phyloP scores from a whole-genome alignment of 2,888 invertebrate genomes.

The Dasysyrphus albostriatus region DNA sequence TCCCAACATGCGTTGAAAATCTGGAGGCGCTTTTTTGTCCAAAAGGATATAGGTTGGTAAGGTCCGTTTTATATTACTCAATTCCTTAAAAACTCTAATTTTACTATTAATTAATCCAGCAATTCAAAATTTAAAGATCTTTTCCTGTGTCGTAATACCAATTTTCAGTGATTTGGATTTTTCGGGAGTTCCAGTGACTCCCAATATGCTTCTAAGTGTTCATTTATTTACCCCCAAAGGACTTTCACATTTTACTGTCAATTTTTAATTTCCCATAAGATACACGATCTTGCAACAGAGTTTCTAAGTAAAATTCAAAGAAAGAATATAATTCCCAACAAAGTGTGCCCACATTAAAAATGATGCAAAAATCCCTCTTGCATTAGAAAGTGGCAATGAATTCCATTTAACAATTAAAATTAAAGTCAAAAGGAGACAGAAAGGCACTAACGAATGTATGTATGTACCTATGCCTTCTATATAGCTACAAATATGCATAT shows the following conservation, averaged over 20 bases:
- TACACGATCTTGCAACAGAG: not conserved
- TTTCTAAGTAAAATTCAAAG: not conserved
- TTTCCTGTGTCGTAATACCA: no score
- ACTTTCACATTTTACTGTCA: not conserved
- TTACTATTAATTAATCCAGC: no score
- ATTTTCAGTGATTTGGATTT: no score
- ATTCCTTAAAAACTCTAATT: no score
- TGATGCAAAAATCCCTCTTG: conserved; percentile 20
- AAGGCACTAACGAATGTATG: not conserved
- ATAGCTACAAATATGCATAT: not conserved
- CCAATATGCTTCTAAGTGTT: not conserved
- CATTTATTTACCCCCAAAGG: not conserved
- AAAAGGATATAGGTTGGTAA: no score
- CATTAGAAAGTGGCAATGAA: conserved; percentile 5
- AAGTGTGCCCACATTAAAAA: conserved; percentile 32
- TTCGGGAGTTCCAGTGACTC: not conserved
- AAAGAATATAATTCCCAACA: not conserved
- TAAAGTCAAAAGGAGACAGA: not conserved
- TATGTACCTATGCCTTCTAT: not conserved
- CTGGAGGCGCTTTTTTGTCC: no score
- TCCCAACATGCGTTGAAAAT: no score
- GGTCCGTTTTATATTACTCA: no score
- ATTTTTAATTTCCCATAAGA: not conserved
- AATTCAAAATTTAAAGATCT: no score
- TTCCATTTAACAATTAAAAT: conserved; percentile 58